These are phyloP conservation scores for Bolborhynchus lineola DNA, from an alignment of 2,113 vertebrate species.

Conservation along the genomic window DNA sequence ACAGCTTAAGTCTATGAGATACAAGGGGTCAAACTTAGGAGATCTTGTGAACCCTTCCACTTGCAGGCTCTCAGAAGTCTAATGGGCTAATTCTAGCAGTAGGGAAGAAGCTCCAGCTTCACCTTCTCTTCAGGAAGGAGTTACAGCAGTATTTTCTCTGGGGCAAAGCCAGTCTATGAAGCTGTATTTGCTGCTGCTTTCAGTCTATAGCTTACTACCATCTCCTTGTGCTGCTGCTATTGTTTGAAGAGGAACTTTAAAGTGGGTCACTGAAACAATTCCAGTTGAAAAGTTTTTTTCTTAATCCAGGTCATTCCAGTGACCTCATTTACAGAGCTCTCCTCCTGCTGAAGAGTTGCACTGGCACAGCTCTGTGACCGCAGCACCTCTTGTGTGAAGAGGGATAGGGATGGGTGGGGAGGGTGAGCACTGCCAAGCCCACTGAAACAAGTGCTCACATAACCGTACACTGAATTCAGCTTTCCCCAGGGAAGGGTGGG, in stretches of 20 bases:
- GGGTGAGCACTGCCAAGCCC: background rate
- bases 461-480: background rate
- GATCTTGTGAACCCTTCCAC: background rate
- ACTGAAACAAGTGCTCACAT: background rate
- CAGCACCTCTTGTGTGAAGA: background rate
- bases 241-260: background rate
- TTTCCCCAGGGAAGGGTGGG: constrained; percentile 21
- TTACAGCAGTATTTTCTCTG: background rate
- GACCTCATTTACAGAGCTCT: background rate
- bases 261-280: background rate
- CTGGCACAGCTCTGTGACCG: background rate
- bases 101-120: background rate
- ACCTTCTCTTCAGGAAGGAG: background rate
- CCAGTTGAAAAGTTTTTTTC: background rate
- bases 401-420: background rate
- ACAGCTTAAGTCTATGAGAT: background rate
- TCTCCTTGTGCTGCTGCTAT: background rate
- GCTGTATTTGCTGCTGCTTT: background rate
- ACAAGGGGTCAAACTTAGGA: background rate
- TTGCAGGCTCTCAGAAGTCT: background rate
- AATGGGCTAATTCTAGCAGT: background rate
- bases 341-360: background rate
- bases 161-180: background rate
- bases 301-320: background rate
- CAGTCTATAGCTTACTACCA: background rate